phyloP scores from a whole-genome alignment of 2,113 vertebrate species.

The Spilogale gracilis region DNA sequence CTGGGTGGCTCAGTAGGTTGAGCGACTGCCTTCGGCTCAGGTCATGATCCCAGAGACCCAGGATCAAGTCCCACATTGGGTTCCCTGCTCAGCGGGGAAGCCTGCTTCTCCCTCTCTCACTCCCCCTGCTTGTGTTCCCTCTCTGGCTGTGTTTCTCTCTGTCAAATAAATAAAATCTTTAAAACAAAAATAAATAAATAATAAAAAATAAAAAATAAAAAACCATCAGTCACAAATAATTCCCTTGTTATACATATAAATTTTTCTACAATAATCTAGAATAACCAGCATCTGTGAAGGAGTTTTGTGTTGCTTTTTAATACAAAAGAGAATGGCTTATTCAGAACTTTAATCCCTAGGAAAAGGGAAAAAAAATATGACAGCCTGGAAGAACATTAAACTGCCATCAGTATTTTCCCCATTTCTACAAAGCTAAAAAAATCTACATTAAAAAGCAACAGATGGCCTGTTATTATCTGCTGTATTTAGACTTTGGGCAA shows the following conservation, averaged over 20 bases:
- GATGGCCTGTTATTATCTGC: slow-evolving; percentile 89
- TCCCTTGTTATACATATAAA: not conserved
- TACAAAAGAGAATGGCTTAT: slow-evolving; percentile 79
- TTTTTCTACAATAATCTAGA: slow-evolving; percentile 47
- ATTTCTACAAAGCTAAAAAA: slow-evolving; percentile 83
- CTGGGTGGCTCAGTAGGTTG: no score
- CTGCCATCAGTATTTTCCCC: slow-evolving; percentile 77
- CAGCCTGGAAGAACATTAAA: slow-evolving; percentile 36
- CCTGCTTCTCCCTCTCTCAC: no score
- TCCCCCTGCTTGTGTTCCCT: no score
- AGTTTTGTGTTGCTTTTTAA: slow-evolving; percentile 54
- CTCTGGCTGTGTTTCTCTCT: no score
- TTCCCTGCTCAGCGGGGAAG: no score
- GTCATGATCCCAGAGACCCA: no score
- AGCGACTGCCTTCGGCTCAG: no score
- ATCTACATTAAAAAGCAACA: slow-evolving; percentile 83
- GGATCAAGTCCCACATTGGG: no score
- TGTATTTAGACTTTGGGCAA: slow-evolving; percentile 75
- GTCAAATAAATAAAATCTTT: no score
- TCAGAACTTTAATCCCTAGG: slow-evolving; percentile 67
- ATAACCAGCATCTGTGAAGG: slow-evolving; percentile 62
- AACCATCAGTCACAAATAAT: not conserved
- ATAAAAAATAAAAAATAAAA: not conserved
- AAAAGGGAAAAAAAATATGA: slow-evolving; percentile 6
- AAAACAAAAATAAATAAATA: no score